Conservation (phyloP, 2,888 invertebrate genomes). For the Drosophila prolongata region DNA sequence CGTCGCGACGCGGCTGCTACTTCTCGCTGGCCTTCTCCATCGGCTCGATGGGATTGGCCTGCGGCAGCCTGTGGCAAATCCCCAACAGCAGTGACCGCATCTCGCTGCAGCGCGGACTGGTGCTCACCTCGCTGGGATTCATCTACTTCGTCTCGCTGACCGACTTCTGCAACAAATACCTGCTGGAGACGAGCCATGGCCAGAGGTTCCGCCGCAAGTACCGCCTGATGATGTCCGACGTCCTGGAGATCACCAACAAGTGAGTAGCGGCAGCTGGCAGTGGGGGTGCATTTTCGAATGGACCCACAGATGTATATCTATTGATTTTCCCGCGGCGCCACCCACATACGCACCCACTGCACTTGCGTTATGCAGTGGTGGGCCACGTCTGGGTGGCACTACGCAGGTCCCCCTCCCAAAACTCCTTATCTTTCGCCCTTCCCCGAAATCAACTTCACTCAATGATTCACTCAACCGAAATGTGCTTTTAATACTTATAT, state of each 20-base stretch:
- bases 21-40: slow-evolving; percentile 84
- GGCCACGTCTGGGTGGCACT: background rate
- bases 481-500: slow-evolving; percentile 24
- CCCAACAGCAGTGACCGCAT: slow-evolving; percentile 86
- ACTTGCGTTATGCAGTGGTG: slow-evolving; percentile 12
- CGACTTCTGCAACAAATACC: slow-evolving; percentile 87
- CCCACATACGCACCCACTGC: slow-evolving; percentile 19
- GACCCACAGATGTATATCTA: slow-evolving; percentile 3
- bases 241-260: slow-evolving; percentile 91
- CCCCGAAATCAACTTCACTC: background rate
- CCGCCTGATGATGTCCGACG: slow-evolving; percentile 88
- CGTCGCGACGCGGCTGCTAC: slow-evolving; percentile 76
- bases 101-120: slow-evolving; percentile 86
- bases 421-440: background rate
- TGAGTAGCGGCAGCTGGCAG: slow-evolving; percentile 83
- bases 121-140: slow-evolving; percentile 87
- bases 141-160: slow-evolving; percentile 89
- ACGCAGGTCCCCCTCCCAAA: slow-evolving; percentile 1
- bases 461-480: background rate
- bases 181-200: slow-evolving; percentile 87
- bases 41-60: slow-evolving; percentile 83
- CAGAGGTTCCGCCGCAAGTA: slow-evolving; percentile 87
- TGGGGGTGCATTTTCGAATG: too few relatives aligned
- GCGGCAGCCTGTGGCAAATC: slow-evolving; percentile 83
- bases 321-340: slow-evolving; percentile 42